Evolutionary conservation across 2,888 invertebrate genomes (phyloP).

Genomic region (Agrilus mali): DNA sequence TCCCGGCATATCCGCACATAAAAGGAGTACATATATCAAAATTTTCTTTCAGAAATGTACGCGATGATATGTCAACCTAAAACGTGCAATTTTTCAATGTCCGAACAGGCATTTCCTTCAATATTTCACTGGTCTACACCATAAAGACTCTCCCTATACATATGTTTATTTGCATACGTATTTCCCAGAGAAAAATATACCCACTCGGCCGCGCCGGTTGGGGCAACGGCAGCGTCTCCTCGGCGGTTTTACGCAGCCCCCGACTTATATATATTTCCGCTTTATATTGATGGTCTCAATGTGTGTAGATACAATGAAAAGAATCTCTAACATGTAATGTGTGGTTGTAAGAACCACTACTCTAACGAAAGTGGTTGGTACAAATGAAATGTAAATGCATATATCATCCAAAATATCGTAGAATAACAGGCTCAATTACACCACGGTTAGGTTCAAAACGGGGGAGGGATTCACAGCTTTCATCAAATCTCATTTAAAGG

Average conservation of each 20-base stretch:
- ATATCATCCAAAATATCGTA: too few relatives aligned
- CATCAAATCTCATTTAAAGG: too few relatives aligned
- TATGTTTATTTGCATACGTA: constrained; percentile 33
- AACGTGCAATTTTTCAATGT: constrained; percentile 35
- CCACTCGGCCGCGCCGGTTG: constrained; percentile 24
- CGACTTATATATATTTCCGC: constrained; percentile 4
- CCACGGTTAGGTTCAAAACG: too few relatives aligned
- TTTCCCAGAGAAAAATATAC: constrained; percentile 33
- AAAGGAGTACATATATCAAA: constrained; percentile 22
- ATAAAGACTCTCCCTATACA: constrained; percentile 25
- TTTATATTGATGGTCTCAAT: constrained; percentile 29
- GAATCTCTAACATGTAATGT: too few relatives aligned
- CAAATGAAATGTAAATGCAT: too few relatives aligned
- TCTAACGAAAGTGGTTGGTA: too few relatives aligned
- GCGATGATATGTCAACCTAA: constrained; percentile 36
- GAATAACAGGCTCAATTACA: too few relatives aligned
- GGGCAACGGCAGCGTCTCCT: too few relatives aligned
- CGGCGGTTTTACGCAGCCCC: constrained; percentile 3
- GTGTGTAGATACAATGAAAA: too few relatives aligned
- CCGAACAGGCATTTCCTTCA: constrained; percentile 27
- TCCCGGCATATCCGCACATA: too few relatives aligned
- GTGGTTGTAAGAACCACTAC: too few relatives aligned
- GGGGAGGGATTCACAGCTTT: too few relatives aligned
- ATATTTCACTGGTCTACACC: constrained; percentile 14
- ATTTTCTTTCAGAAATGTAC: constrained; percentile 32